Conservation (phyloP, 2,113 vertebrate species). For the Pseudorectes ferrugineus region DNA sequence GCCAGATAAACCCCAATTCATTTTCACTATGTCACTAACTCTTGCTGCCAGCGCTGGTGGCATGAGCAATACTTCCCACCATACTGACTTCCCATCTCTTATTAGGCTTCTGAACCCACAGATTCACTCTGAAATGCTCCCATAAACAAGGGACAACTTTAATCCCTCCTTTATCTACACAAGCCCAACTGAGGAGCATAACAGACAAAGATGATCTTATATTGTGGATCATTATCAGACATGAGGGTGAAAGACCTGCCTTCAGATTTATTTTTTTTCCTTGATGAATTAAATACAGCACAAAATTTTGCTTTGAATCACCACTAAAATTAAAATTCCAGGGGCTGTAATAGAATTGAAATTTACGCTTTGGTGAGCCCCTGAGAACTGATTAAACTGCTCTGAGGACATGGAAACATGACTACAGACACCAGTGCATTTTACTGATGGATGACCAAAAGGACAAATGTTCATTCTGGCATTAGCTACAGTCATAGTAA, state of each 20-base stretch:
- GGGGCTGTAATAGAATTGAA: neutral
- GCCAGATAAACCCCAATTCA: neutral
- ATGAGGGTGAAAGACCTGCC: neutral
- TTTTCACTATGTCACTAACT: neutral
- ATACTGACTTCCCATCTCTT: neutral
- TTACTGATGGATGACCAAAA: neutral
- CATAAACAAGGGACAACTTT: neutral
- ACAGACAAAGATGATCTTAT: neutral
- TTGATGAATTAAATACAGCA: neutral
- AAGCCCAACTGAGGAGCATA: neutral
- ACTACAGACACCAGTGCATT: neutral
- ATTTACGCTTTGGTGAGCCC: neutral
- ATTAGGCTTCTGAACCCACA: neutral
- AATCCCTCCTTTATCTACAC: neutral
- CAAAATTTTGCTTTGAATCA: neutral
- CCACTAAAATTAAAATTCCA: neutral
- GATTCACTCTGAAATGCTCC: neutral
- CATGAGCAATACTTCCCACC: neutral
- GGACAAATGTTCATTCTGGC: neutral
- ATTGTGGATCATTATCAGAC: neutral
- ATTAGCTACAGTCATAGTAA: neutral
- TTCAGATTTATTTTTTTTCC: neutral
- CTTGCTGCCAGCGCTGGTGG: accelerated
- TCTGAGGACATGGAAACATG: neutral
- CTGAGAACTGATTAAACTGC: neutral